Percentiles rank a stretch among this genome's conserved stretches.
phyloP scores from a whole-genome alignment of 2,113 vertebrate genomes.

The Atractosteus spatula region DNA sequence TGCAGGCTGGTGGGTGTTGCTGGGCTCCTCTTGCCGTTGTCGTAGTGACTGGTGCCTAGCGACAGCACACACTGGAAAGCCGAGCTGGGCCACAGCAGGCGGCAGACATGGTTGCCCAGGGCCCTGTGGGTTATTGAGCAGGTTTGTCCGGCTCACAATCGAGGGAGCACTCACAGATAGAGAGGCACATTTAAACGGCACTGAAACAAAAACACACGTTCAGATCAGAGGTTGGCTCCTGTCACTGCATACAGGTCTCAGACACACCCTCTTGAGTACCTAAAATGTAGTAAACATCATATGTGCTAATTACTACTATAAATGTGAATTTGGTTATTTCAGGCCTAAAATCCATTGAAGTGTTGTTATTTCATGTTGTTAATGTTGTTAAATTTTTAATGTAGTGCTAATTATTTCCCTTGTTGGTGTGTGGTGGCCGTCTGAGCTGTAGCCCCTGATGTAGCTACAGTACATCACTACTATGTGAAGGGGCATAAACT shows the following conservation, averaged over 20 bases:
- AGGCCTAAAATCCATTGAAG: too few relatives aligned
- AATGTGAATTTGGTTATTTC: neutral
- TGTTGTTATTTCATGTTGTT: too few relatives aligned
- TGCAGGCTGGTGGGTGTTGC: constrained; percentile 62
- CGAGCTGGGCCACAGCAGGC: constrained; percentile 63
- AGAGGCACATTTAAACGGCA: neutral
- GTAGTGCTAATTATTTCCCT: too few relatives aligned
- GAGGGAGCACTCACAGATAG: neutral
- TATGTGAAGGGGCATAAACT: too few relatives aligned
- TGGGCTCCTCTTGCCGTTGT: constrained; percentile 50
- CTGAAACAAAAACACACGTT: neutral
- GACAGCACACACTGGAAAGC: constrained; percentile 68
- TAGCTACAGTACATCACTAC: too few relatives aligned
- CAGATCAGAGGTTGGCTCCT: too few relatives aligned
- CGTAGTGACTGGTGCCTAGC: constrained; percentile 65
- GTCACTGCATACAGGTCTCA: too few relatives aligned
- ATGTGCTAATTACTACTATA: neutral
- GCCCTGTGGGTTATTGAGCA: constrained; percentile 67
- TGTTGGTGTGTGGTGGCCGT: too few relatives aligned
- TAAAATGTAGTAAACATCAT: too few relatives aligned
- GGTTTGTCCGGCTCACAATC: constrained; percentile 62
- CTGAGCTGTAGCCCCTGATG: too few relatives aligned
- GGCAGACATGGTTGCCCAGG: constrained; percentile 65
- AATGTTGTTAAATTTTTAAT: too few relatives aligned
- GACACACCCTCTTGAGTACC: too few relatives aligned